These are phyloP conservation scores for Drosophila meridiana DNA, from an alignment of 2,888 invertebrate genomes.

Conservation along the genomic window DNA sequence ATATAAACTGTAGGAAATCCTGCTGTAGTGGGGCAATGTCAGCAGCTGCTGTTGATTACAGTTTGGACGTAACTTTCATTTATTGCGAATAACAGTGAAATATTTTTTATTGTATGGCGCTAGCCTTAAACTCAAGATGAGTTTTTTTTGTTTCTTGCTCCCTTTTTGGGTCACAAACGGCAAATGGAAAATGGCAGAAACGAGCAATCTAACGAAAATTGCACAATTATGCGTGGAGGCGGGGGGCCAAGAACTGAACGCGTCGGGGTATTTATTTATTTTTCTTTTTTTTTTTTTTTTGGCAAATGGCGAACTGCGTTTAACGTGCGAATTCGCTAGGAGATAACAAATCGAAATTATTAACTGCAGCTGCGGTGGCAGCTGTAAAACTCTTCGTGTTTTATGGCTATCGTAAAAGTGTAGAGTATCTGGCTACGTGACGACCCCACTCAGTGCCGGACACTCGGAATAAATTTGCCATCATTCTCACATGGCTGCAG, in stretches of 20 bases:
- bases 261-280: background rate
- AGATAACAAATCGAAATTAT: slow-evolving; percentile 67
- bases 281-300: background rate
- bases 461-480: slow-evolving; percentile 34
- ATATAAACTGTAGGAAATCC: slow-evolving; percentile 19
- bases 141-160: slow-evolving; percentile 7
- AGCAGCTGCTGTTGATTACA: slow-evolving; percentile 79
- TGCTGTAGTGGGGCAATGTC: slow-evolving; percentile 35
- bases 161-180: slow-evolving; percentile 14
- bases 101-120: slow-evolving; percentile 68
- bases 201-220: slow-evolving; percentile 49
- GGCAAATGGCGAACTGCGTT: slow-evolving; percentile 25
- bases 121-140: slow-evolving; percentile 40
- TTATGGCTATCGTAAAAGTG: slow-evolving; percentile 45
- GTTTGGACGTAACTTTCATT: slow-evolving; percentile 76
- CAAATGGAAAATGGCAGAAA: slow-evolving; percentile 33
- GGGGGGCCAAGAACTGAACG: background rate
- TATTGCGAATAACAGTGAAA: slow-evolving; percentile 75
- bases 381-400: slow-evolving; percentile 35
- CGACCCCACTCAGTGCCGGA: slow-evolving; percentile 9
- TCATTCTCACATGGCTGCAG: slow-evolving; percentile 37
- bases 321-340: slow-evolving; percentile 20
- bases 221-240: slow-evolving; percentile 53
- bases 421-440: slow-evolving; percentile 49
- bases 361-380: slow-evolving; percentile 65